Evolutionary conservation across 2,797 vertebrate genomes (phyloP), one percentile per base, ranked within the genome.

Genomic region (Rhinichthys osculus): DNA sequence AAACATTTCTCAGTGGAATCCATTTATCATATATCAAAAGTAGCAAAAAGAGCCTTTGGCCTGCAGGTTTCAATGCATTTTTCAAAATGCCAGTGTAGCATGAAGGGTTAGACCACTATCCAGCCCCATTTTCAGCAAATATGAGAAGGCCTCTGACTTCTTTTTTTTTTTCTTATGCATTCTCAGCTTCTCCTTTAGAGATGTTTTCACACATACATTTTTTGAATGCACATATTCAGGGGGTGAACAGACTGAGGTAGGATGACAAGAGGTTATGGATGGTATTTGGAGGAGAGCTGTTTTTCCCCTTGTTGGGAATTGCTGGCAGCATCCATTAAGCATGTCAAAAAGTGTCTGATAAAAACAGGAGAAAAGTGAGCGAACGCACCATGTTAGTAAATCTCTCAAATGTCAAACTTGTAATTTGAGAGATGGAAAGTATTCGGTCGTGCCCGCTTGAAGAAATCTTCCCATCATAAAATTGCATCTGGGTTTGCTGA

Each of bases 391-490:
- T 78, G 87, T 87, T 90, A 92, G 92, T 92, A 95, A 93, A 95
- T 90, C 89, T 93, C 91, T 93, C 91, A 93, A 94, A 93, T 92
- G 94, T 94, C 92, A 95, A 92, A 92, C 86, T 84, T 91, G 84
- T 94, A 93, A 95, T 94, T 95, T 95, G 90, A 90, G 89, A 90
- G 90, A 92, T 90, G 90, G 91, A 94, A 93, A 93, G 91, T 87
- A 94, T 94, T 94, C 84, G 86, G 88, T 90, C 87, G 78, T 90
- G 89, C 89, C 89, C 85, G 80, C 93, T 92, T 81, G 80, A 76
- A 74, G 89, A 92, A 91, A 94, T 93, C 93, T 93, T 91, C 88
- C 81, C 85, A 87, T 93, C 92, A 92, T 93, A 90, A 92, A 93
- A 92, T 95, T 94, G 92, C 92, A 94, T 91, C 89, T 88, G 88